Evolutionary conservation across 2,888 invertebrate species (phyloP).

Genomic region (Nebria brevicollis): DNA sequence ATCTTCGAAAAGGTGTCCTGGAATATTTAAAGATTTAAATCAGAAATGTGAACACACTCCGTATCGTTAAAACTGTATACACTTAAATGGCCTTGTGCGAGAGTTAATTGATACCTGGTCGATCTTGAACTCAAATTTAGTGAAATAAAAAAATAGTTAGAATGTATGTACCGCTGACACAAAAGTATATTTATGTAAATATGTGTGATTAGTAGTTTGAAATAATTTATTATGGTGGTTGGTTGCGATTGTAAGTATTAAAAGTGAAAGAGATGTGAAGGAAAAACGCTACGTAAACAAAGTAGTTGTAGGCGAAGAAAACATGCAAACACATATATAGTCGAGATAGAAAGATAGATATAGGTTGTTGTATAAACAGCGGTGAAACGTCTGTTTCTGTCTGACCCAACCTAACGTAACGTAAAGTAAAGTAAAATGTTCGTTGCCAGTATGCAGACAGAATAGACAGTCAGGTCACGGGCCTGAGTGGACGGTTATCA

Average conservation of each 20-base stretch:
- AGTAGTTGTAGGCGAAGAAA: neutral
- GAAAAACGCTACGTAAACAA: constrained; percentile 7
- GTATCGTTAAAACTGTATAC: neutral
- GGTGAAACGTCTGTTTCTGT: neutral
- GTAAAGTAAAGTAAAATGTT: neutral
- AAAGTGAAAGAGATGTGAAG: neutral
- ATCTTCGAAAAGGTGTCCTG: constrained; percentile 73
- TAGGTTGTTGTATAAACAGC: neutral
- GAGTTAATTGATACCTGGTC: neutral
- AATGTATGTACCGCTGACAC: constrained; percentile 19
- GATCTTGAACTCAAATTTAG: neutral
- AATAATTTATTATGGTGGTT: constrained; percentile 35
- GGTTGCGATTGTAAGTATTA: constrained; percentile 15
- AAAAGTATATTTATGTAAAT: neutral
- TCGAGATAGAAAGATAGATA: neutral
- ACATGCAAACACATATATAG: constrained; percentile 12
- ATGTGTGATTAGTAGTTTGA: constrained; percentile 5
- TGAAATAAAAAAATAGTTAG: neutral
- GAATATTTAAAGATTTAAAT: constrained; percentile 9
- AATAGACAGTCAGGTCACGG: constrained; percentile 6
- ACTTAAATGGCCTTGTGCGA: neutral
- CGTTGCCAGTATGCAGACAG: constrained; percentile 8
- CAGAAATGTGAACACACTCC: neutral
- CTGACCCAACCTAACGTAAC: neutral
- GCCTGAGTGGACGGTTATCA: neutral